These are phyloP conservation scores for Xenopus petersii DNA, from an alignment of 2,797 vertebrate species.

Conservation along the genomic window DNA sequence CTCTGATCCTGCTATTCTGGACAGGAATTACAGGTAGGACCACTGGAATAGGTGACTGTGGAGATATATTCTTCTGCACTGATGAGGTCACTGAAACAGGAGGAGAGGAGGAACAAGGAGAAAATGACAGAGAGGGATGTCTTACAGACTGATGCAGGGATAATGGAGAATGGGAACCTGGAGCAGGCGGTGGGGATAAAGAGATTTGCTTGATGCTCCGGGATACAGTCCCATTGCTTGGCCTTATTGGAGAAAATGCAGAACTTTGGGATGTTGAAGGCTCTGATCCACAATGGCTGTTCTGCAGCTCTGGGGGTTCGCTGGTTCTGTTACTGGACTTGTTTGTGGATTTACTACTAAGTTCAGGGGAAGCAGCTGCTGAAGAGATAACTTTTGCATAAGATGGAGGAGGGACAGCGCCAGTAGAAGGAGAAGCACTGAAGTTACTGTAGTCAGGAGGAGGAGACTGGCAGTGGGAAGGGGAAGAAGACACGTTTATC, in stretches of 20 bases:
- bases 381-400: constrained; percentile 70
- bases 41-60: constrained; percentile 66
- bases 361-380: constrained; percentile 30
- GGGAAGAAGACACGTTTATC: constrained; percentile 76
- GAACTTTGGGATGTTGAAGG: constrained; percentile 73
- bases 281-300: constrained; percentile 66
- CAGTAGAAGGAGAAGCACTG: constrained; percentile 52
- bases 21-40: constrained; percentile 72
- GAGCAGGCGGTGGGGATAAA: constrained; percentile 75
- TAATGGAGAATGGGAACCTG: constrained; percentile 67
- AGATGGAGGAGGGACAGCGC: constrained; percentile 69
- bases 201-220: constrained; percentile 77
- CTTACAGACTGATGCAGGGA: constrained; percentile 50
- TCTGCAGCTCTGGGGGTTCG: constrained; percentile 43
- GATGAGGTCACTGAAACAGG: constrained; percentile 66
- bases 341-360: constrained; percentile 53
- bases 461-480: constrained; percentile 73
- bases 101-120: constrained; percentile 67
- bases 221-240: constrained; percentile 61
- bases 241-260: constrained; percentile 76
- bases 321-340: constrained; percentile 52
- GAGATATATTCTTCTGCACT: constrained; percentile 64
- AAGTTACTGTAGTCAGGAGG: constrained; percentile 74
- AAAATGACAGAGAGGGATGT: constrained; percentile 68
- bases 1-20: constrained; percentile 65